Conservation (phyloP, 2,797 vertebrate species). For the Sorex maritimensis region DNA sequence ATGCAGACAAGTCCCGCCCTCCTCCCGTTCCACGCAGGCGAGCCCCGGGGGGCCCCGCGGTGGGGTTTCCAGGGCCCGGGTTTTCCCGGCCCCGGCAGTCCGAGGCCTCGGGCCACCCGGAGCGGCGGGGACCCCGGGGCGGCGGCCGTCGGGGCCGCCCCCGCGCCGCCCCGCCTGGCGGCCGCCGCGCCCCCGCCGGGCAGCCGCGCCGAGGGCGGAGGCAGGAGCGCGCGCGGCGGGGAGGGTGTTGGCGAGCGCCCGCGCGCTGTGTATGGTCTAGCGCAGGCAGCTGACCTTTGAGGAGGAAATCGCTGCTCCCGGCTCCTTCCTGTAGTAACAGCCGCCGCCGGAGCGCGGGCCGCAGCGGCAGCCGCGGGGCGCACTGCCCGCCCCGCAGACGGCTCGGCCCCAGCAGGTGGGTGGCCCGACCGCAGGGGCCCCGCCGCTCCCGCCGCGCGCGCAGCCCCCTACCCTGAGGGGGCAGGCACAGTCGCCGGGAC, state of each 20-base stretch:
- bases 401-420: slow-evolving; percentile 75
- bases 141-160: slow-evolving; percentile 70
- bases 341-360: slow-evolving; percentile 66
- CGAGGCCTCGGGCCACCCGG: not conserved
- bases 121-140: slow-evolving; percentile 72
- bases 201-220: slow-evolving; percentile 75
- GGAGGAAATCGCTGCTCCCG: slow-evolving; percentile 87
- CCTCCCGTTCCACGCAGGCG: slow-evolving; percentile 40
- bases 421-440: slow-evolving; percentile 19
- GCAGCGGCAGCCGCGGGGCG: slow-evolving; percentile 62
- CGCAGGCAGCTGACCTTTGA: slow-evolving; percentile 87
- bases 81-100: slow-evolving; percentile 21
- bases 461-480: not conserved
- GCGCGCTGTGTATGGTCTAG: slow-evolving; percentile 85
- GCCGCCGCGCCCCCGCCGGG: slow-evolving; percentile 56
- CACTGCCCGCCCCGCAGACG: slow-evolving; percentile 27
- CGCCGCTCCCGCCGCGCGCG: no score
- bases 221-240: slow-evolving; percentile 69
- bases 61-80: slow-evolving; percentile 77
- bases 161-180: not conserved
- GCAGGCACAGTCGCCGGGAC: not conserved
- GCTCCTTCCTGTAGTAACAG: slow-evolving; percentile 87
- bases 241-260: slow-evolving; percentile 80
- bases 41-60: slow-evolving; percentile 27
- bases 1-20: not conserved